Base-by-base conservation (phyloP, 2,113 vertebrate species). In the Corythaeola cristata region DNA sequence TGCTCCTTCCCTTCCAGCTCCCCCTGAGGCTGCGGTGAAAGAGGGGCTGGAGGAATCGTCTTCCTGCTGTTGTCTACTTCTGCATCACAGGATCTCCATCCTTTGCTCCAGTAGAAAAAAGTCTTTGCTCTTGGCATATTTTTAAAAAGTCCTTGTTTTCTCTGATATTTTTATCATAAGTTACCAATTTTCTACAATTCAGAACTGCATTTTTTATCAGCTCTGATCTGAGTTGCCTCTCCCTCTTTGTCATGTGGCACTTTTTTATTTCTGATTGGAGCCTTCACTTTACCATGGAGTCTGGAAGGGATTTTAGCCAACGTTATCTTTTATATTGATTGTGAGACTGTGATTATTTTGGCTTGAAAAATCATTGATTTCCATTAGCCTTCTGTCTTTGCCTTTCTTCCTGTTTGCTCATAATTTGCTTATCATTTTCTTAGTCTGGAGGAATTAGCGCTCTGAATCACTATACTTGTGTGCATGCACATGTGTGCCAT, bases 351-450 rank as follows among this genome's bases (percentile, higher is more conserved):
- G 68, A 73, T 90, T 88, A 71, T 84, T 95, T 90, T 91, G 60
- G 50, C 93, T 83, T 75, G 72, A 92, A 86, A 88, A 71, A 33
- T 12, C 74, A 75, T 63, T 88, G 55, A 67, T 94, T 95, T 95
- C 64, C 76, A 59, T 81, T 95, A 90, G 68, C 82, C 75, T 96
- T 86, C 92, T 94, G 75, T 80, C 79, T 88, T 82, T 90, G 62
- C 50, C 60, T 90, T 94, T 90, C 47, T 32, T 86, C 26, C 44
- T 80, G 41, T 53, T 90, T 88, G 72, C 75, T 85, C 53, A 47
- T 66, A 49, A 94, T 93, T 89, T 81, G 33, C 30, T 79, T 72
- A 49, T 39, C 4, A 64, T 88, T 88, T 79, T 79, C 44, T 63
- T 49, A 85, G 41, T 85, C 56, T 86, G 72, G 55, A 83, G 30